Evolutionary conservation across 2,888 invertebrate genomes (phyloP).

Genomic region (Anodontia alba): DNA sequence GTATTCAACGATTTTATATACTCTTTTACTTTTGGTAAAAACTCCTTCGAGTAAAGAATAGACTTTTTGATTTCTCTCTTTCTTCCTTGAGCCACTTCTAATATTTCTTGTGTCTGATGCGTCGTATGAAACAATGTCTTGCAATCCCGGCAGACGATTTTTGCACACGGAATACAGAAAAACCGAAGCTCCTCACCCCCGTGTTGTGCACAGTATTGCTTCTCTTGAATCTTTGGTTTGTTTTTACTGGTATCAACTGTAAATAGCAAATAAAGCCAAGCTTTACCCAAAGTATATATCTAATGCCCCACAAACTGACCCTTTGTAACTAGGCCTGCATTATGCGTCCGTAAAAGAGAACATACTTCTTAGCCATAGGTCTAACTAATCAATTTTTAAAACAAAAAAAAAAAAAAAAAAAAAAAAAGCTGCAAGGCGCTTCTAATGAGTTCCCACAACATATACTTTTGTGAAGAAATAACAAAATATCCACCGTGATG

Average conservation of each 20-base stretch:
- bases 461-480: no score
- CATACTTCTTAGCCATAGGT: no score
- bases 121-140: conserved; percentile 58
- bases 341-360: no score
- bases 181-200: conserved; percentile 57
- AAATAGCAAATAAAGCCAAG: neutral
- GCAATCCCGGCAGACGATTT: conserved; percentile 60
- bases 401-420: no score
- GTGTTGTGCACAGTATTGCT: conserved; percentile 54
- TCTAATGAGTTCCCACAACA: no score
- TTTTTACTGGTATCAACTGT: conserved; percentile 54
- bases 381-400: no score
- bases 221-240: conserved; percentile 60
- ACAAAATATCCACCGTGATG: no score
- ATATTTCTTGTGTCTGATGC: conserved; percentile 58
- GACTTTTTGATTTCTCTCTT: conserved; percentile 56
- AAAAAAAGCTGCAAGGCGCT: no score
- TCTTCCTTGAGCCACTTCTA: conserved; percentile 50
- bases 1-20: conserved; percentile 50
- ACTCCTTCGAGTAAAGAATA: conserved; percentile 43
- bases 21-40: conserved; percentile 48
- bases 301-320: no score
- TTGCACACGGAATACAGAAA: conserved; percentile 61
- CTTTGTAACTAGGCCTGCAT: no score
- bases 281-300: neutral